Conservation (phyloP, 2,888 invertebrate genomes). For the Heliconius charithonia region DNA sequence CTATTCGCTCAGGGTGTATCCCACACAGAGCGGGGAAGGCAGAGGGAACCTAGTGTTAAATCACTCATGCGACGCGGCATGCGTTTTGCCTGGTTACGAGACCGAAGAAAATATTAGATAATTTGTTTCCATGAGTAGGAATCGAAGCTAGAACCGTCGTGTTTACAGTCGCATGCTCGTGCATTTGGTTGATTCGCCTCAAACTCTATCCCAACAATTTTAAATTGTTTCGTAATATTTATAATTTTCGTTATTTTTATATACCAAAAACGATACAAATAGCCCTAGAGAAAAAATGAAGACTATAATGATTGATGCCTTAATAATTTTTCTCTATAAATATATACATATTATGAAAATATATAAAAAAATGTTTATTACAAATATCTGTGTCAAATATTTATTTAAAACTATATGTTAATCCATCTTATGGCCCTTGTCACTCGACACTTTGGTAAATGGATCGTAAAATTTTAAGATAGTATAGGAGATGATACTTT, state of each 20-base stretch:
- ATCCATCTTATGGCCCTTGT: constrained; percentile 16
- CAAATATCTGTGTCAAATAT: background rate
- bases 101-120: background rate
- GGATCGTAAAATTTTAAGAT: constrained; percentile 6
- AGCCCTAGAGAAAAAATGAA: background rate
- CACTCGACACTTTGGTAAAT: constrained; percentile 25
- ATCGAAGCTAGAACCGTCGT: background rate
- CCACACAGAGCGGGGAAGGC: background rate
- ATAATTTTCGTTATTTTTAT: background rate
- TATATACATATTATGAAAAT: background rate
- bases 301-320: background rate
- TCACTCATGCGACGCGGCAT: too few relatives aligned
- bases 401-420: constrained; percentile 21
- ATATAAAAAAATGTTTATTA: background rate
- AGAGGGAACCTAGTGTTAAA: background rate
- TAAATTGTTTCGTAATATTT: background rate
- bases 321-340: background rate
- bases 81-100: background rate
- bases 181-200: too few relatives aligned
- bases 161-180: too few relatives aligned
- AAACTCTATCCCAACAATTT: background rate
- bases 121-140: too few relatives aligned
- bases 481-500: background rate
- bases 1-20: background rate
- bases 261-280: background rate